Conservation (phyloP, 2,797 vertebrate genomes). For the Rhincodon typus region DNA sequence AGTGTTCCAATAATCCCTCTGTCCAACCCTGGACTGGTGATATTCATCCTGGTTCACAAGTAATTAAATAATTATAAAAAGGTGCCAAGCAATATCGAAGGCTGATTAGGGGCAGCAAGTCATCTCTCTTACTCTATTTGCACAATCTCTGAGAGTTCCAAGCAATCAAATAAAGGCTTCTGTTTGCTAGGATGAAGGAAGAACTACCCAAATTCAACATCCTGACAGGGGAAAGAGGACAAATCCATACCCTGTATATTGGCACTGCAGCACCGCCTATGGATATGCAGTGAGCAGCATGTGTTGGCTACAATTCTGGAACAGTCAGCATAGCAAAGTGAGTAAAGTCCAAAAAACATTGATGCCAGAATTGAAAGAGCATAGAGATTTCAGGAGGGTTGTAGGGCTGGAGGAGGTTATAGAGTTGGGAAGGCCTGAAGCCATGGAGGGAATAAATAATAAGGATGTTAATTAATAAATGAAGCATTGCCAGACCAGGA, state of each 20-base stretch:
- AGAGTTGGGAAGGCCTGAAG: background rate
- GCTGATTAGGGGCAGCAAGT: background rate
- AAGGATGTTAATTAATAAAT: background rate
- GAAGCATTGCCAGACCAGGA: background rate
- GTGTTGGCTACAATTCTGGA: background rate
- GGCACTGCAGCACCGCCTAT: background rate
- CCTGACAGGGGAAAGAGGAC: background rate
- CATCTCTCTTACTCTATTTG: background rate
- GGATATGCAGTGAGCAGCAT: background rate
- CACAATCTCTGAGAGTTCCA: background rate
- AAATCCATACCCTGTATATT: background rate
- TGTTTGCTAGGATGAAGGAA: too few species aligned
- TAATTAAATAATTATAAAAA: background rate
- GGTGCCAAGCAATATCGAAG: background rate
- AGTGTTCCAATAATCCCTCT: background rate
- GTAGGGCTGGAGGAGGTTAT: background rate
- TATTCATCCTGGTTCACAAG: background rate
- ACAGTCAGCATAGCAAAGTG: background rate
- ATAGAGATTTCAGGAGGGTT: background rate
- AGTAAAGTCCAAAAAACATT: background rate
- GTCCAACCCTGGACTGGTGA: background rate
- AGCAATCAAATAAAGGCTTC: background rate
- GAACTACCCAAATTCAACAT: background rate
- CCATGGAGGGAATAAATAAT: background rate
- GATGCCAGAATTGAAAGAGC: background rate